Evolutionary conservation across 2,113 vertebrate species (phyloP).

Genomic region (Aramus guarauna): DNA sequence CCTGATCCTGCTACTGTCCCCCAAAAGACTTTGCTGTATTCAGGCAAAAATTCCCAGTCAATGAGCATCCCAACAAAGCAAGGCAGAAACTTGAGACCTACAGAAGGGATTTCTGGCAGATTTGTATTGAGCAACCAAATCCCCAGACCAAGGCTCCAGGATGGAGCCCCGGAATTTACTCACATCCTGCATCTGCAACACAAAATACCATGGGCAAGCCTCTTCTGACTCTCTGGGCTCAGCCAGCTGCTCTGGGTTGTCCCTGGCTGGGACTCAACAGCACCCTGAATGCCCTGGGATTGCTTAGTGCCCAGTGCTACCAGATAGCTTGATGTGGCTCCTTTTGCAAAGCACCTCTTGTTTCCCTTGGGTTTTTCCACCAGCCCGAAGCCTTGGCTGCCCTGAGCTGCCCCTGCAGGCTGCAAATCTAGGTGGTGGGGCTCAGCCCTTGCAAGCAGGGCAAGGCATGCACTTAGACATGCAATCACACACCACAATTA

Average conservation of each 20-base stretch:
- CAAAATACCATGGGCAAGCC: not conserved
- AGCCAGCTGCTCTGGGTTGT: not conserved
- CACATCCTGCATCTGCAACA: not conserved
- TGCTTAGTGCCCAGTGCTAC: not conserved
- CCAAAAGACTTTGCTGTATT: not conserved
- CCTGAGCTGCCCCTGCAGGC: not conserved
- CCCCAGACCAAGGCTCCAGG: not conserved
- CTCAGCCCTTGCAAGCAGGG: not conserved
- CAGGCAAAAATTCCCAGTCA: not conserved
- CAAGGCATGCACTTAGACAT: not conserved
- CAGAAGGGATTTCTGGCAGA: not conserved
- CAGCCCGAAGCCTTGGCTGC: not conserved
- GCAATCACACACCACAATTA: not conserved
- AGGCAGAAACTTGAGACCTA: not conserved
- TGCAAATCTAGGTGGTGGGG: not conserved
- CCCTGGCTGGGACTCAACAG: not conserved
- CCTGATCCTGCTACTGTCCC: not conserved
- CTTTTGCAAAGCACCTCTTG: not conserved
- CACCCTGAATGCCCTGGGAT: not conserved
- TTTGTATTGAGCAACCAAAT: not conserved
- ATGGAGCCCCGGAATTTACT: not conserved
- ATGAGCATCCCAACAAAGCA: not conserved
- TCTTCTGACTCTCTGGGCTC: accelerated
- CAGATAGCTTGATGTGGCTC: accelerated
- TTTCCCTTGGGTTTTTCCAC: not conserved